These are phyloP conservation scores for Oryctolagus cuniculus DNA, from an alignment of 2,113 vertebrate genomes.

Conservation along the genomic window mOryCun1.1 NC_091441.1:70727501-70728000, in stretches of 20 bases:
- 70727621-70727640: background rate
- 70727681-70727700: background rate
- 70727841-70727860: too few relatives aligned
- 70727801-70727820: too few relatives aligned
- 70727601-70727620: slow-evolving; percentile 3
- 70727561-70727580: background rate
- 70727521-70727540: background rate
- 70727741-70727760: background rate
- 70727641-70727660: background rate
- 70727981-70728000: background rate
- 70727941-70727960: background rate
- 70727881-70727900: background rate
- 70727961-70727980: background rate
- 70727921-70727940: background rate
- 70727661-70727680: background rate
- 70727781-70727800: background rate
- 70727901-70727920: background rate
- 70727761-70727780: background rate
- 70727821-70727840: too few relatives aligned
- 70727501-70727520: background rate
- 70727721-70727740: background rate
- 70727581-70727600: background rate
- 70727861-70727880: background rate
- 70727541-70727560: background rate
- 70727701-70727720: background rate